Base-by-base conservation (phyloP, 2,113 vertebrate species). In the Callionymus lyra region DNA sequence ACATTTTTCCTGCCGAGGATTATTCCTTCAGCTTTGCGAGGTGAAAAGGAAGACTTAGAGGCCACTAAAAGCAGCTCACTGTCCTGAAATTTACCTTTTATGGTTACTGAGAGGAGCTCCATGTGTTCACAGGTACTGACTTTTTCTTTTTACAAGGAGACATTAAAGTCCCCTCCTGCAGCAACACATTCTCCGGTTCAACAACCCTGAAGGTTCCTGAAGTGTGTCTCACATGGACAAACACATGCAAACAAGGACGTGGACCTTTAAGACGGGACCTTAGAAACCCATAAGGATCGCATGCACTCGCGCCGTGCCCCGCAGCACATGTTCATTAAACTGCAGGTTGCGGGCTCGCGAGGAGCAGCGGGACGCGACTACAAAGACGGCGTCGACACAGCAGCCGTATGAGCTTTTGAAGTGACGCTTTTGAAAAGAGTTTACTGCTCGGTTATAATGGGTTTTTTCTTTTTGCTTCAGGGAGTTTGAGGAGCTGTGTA, bases 91-190 rank as follows among this genome's bases (percentile, higher is more conserved):
- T 74, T 0, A 59, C 79, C 72, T 66, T 74, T 70, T 79, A 82
- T 70, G 76, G 79, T 56, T 17, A 18, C 31, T 46, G 17, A 19
- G 38, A 60, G 62, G 33, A 47, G 56, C 46, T 39, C 65, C 46
- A 55, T 73, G 72, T 68, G 76, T 50, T 44, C 59, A 59, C 70
- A 80, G 74, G 69, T 79, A 80, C 46, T 15, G 44, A 44, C 66
- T 56, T 55, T 27, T 60, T 35, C 38, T 41, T 61, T 79, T 76
- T 76, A 74, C 36, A 46, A 74, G 65, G 38, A 68, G 44, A 59
- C 66, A 65, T 61, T 68, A 61, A 74, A 56, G 37, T 31, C 9
- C 13, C 41, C 38, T 53, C 66, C 56, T 41, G 44, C 47, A 63
- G 57, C 38, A 59, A 60, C 48, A 34, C 45, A 69, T 59, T 65